Evolutionary conservation across 2,113 vertebrate genomes (phyloP).

Genomic region (Strix aluco): DNA sequence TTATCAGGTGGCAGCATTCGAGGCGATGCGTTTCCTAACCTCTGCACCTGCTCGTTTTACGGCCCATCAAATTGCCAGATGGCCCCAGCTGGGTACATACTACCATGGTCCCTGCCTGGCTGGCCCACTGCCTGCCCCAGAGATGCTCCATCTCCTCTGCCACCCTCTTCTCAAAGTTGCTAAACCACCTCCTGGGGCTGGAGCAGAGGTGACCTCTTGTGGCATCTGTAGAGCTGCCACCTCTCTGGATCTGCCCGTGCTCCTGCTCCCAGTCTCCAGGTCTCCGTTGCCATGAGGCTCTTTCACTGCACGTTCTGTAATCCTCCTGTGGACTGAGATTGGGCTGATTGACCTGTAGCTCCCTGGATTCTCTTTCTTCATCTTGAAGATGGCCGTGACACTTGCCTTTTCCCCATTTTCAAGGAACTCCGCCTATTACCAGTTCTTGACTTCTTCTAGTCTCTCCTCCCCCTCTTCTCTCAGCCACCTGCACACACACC

Average conservation of each 20-base stretch:
- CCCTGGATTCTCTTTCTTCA: not conserved
- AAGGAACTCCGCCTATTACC: not conserved
- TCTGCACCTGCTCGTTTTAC: not conserved
- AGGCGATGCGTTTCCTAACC: not conserved
- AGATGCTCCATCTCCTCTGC: not conserved
- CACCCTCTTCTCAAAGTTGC: not conserved
- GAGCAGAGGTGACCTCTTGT: slow-evolving; percentile 30
- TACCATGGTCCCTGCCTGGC: not conserved
- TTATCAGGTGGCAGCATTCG: not conserved
- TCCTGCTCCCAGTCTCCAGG: not conserved
- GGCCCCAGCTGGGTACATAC: not conserved
- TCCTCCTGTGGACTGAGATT: not conserved
- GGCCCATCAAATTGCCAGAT: not conserved
- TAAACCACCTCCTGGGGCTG: not conserved
- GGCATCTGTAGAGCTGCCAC: not conserved
- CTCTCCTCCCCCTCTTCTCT: not conserved
- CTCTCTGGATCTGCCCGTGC: no score
- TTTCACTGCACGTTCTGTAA: rapidly evolving
- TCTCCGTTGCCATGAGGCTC: not conserved
- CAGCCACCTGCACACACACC: not conserved
- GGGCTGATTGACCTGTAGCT: not conserved
- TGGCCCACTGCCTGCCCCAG: no score
- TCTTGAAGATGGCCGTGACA: not conserved
- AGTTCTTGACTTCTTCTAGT: not conserved
- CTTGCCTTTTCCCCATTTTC: not conserved